These are phyloP conservation scores for Aurelia coerulea DNA, from an alignment of 30 jellyfish, hydroid and myxozoan genomes.

Conservation along the genomic window DNA sequence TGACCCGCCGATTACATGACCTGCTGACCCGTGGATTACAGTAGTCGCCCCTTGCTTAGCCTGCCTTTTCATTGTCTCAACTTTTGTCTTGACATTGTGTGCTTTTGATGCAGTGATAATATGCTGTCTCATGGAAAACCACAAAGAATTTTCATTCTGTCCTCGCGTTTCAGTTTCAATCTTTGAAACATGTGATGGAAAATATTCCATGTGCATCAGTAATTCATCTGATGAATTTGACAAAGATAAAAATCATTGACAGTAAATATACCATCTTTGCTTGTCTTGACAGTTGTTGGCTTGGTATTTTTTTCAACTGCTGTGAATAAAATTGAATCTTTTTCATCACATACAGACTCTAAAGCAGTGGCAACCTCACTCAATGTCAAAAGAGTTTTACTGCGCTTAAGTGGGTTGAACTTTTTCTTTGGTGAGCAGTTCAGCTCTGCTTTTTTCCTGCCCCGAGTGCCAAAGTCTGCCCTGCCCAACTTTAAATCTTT, in stretches of 20 bases:
- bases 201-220: slow-evolving; percentile 1
- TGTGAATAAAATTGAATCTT: slow-evolving; percentile 19
- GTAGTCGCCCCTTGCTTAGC: neutral
- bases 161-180: slow-evolving; percentile 20
- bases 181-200: neutral
- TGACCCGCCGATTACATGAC: too few relatives aligned
- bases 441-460: slow-evolving; percentile 22
- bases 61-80: slow-evolving; percentile 13
- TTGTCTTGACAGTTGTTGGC: slow-evolving; percentile 9
- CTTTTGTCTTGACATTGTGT: slow-evolving; percentile 31
- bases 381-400: slow-evolving; percentile 6
- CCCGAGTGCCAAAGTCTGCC: slow-evolving; percentile 21
- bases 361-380: slow-evolving; percentile 15
- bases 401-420: slow-evolving; percentile 15
- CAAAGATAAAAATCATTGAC: neutral
- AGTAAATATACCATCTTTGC: neutral
- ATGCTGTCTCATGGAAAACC: slow-evolving; percentile 3
- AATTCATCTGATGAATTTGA: slow-evolving; percentile 13
- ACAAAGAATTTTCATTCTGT: neutral
- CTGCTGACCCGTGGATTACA: too few relatives aligned
- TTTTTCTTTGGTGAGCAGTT: slow-evolving; percentile 45
- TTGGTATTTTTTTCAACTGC: too few relatives aligned
- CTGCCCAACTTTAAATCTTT: slow-evolving; percentile 32
- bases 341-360: slow-evolving; percentile 10
- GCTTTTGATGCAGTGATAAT: slow-evolving; percentile 68